Conservation (phyloP, 1,140 invertebrate genomes). For the Gonatopus flavifemur region DNA sequence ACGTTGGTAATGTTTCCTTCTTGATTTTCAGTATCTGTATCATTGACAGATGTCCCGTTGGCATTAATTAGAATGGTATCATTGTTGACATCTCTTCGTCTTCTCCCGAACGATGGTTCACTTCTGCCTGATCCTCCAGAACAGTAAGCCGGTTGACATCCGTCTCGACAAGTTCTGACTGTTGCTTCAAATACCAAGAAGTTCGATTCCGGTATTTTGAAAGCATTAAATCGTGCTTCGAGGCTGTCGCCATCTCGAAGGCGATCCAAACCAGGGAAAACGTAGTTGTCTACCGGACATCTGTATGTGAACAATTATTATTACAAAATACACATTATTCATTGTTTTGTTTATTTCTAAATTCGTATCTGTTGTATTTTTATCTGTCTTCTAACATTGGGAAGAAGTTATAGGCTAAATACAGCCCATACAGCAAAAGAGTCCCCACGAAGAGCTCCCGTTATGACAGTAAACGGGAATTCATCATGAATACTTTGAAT, state of each 20-base stretch:
- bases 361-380: neutral
- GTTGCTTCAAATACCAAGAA: slow-evolving; percentile 92
- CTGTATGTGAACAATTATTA: slow-evolving; percentile 51
- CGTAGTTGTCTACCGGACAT: slow-evolving; percentile 87
- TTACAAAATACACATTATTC: neutral
- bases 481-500: too few relatives aligned
- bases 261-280: slow-evolving; percentile 87
- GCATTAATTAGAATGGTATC: slow-evolving; percentile 53
- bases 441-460: too few relatives aligned
- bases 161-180: slow-evolving; percentile 83
- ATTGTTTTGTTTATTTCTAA: neutral
- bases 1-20: too few relatives aligned
- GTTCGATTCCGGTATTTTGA: slow-evolving; percentile 93
- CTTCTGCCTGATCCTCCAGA: slow-evolving; percentile 72
- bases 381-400: too few relatives aligned
- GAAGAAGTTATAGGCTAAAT: too few relatives aligned
- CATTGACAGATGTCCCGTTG: slow-evolving; percentile 36
- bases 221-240: slow-evolving; percentile 90
- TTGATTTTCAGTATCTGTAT: slow-evolving; percentile 24
- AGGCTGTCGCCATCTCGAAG: slow-evolving; percentile 82
- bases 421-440: too few relatives aligned
- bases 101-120: slow-evolving; percentile 78
- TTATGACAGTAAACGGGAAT: too few relatives aligned
- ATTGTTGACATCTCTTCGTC: slow-evolving; percentile 65
- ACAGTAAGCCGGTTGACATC: slow-evolving; percentile 87